phyloP scores from a whole-genome alignment of 2,113 vertebrate species.

The rat (Rattus norvegicus) region GRCr8 NC_086019.1:14283001-14283500 shows the following conservation, averaged over 20 bases:
- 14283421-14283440: not conserved
- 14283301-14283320: not conserved
- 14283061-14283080: not conserved
- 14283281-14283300: not conserved
- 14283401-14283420: not conserved
- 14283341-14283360: not conserved
- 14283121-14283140: not conserved
- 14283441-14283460: slow-evolving; percentile 3
- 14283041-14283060: not conserved
- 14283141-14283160: not conserved
- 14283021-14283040: slow-evolving; percentile 22
- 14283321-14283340: not conserved
- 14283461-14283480: slow-evolving; percentile 2
- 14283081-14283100: not conserved
- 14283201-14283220: not conserved
- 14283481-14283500: slow-evolving; percentile 52
- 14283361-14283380: not conserved
- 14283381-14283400: not conserved
- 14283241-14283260: not conserved
- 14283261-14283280: not conserved
- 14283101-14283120: slow-evolving; percentile 40
- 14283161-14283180: not conserved
- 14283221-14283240: not conserved
- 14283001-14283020: slow-evolving; percentile 36
- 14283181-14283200: not conserved